Conservation (phyloP, 2,113 vertebrate species). For the Microcebus murinus region DNA sequence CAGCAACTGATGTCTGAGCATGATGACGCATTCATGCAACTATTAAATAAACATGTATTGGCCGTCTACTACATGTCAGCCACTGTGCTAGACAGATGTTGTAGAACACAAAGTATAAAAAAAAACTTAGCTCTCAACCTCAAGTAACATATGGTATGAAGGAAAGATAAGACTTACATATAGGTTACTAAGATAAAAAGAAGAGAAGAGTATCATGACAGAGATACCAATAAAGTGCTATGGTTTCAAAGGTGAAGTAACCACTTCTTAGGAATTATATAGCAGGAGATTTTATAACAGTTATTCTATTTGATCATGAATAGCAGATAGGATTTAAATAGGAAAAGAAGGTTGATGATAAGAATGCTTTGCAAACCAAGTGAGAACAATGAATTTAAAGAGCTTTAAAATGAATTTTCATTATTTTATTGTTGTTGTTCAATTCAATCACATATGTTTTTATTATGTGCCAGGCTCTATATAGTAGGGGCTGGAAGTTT, state of each 20-base stretch:
- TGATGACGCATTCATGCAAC: not conserved
- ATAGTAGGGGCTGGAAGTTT: not conserved
- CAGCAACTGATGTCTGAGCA: not conserved
- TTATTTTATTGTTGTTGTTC: not conserved
- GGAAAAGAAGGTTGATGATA: not conserved
- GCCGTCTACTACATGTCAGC: not conserved
- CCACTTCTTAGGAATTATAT: not conserved
- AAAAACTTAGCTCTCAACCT: not conserved
- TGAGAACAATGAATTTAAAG: not conserved
- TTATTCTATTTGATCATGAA: not conserved
- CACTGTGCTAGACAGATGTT: not conserved
- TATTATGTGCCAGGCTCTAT: not conserved
- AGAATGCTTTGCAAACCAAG: not conserved
- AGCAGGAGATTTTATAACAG: not conserved
- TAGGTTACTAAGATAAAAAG: not conserved
- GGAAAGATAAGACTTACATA: not conserved
- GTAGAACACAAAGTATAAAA: constrained; percentile 3
- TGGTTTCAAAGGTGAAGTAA: not conserved
- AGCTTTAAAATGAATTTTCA: not conserved
- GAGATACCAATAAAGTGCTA: not conserved
- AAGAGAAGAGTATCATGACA: not conserved
- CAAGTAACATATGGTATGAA: not conserved
- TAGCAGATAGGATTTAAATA: not conserved
- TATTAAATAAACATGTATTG: constrained; percentile 2
- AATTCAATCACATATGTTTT: not conserved